Conservation (phyloP, 2,113 vertebrate species). For the Prunella fulvescens region DNA sequence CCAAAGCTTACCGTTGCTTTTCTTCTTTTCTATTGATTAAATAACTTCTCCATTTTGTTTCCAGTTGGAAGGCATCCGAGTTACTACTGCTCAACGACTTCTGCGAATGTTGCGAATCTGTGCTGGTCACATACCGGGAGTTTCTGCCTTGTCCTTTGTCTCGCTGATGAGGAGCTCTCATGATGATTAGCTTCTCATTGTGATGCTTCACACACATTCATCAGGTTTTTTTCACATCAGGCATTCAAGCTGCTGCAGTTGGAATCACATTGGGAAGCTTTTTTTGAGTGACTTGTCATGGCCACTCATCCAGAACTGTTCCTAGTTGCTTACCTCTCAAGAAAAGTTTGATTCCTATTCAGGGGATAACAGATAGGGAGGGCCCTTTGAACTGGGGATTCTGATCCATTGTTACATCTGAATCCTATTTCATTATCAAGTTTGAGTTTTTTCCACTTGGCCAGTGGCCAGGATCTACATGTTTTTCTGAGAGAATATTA, state of each 20-base stretch:
- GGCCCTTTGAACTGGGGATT: background rate
- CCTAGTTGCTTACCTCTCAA: background rate
- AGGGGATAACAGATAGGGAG: background rate
- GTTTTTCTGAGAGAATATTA: background rate
- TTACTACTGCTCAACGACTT: slow-evolving; percentile 67
- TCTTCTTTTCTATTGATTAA: background rate
- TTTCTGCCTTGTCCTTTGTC: slow-evolving; percentile 71
- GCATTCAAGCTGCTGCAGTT: background rate
- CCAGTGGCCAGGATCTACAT: background rate
- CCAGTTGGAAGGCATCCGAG: slow-evolving; percentile 56
- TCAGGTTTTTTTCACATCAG: background rate
- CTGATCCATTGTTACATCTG: background rate
- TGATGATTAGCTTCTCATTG: slow-evolving; percentile 8
- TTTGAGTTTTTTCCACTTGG: background rate
- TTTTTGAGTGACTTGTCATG: background rate
- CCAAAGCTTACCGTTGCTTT: background rate
- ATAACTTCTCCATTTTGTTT: background rate
- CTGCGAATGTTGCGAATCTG: slow-evolving; percentile 70
- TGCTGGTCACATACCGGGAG: slow-evolving; percentile 60
- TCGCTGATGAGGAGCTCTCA: slow-evolving; percentile 42
- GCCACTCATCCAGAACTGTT: background rate
- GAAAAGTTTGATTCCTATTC: background rate
- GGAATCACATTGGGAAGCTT: background rate
- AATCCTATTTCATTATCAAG: background rate
- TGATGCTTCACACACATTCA: background rate